Percentiles rank a stretch among this genome's conserved stretches.
These are phyloP conservation scores for Microtus pennsylvanicus DNA, from an alignment of 2,113 vertebrate species.

Conservation along the genomic window DNA sequence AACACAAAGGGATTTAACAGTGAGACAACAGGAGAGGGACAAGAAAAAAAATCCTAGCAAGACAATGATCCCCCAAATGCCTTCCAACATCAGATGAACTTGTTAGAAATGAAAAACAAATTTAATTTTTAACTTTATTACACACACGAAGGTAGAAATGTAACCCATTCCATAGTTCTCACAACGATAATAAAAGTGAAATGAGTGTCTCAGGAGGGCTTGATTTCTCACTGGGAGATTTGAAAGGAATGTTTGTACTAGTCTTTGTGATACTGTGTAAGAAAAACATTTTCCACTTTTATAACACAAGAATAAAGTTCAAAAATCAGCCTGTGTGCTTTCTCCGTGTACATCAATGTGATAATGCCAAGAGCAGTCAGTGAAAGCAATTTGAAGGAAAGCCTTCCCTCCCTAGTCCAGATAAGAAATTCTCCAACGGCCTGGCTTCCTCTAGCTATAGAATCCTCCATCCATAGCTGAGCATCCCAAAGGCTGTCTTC, in stretches of 20 bases:
- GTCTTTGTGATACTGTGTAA: background rate
- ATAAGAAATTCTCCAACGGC: background rate
- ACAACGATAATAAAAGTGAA: background rate
- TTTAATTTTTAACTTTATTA: slow-evolving; percentile 4
- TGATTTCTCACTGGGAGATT: background rate
- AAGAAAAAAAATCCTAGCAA: background rate
- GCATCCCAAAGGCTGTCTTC: background rate
- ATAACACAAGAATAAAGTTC: background rate
- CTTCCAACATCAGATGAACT: background rate
- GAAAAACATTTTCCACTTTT: background rate
- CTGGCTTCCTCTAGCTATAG: background rate
- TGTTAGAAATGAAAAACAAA: background rate
- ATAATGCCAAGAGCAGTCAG: background rate
- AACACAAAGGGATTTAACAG: background rate
- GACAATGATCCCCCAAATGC: background rate
- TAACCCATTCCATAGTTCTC: background rate
- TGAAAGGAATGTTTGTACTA: background rate
- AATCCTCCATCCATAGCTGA: background rate
- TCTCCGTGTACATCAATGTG: fast-evolving
- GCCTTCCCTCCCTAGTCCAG: background rate
- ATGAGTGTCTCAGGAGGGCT: background rate
- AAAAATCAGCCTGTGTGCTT: background rate
- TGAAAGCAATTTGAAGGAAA: background rate
- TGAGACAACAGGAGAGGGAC: background rate
- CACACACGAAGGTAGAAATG: background rate